Conservation (phyloP, 2,888 invertebrate species). For the Philereme transversata region DNA sequence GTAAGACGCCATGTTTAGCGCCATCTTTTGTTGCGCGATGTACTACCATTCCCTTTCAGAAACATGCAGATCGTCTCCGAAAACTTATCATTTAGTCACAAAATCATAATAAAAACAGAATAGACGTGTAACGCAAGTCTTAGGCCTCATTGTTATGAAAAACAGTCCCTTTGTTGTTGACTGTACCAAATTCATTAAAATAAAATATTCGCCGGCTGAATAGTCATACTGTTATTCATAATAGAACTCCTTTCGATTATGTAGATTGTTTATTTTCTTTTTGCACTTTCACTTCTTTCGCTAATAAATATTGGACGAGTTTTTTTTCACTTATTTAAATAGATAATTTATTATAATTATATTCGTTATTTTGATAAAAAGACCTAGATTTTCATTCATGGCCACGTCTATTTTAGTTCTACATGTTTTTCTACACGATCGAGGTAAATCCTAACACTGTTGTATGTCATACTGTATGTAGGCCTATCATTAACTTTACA, state of each 20-base stretch:
- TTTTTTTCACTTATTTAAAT: not conserved
- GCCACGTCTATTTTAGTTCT: no score
- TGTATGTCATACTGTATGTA: no score
- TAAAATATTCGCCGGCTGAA: constrained; percentile 1
- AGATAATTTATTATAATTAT: constrained; percentile 10
- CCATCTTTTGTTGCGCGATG: no score
- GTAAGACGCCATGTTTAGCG: no score
- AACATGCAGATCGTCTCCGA: no score
- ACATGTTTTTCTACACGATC: no score
- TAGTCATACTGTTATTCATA: constrained; percentile 6
- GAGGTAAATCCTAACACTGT: no score
- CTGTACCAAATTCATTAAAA: constrained; percentile 1
- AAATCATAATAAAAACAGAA: no score
- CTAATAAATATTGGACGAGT: constrained; percentile 10
- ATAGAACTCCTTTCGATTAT: constrained; percentile 25
- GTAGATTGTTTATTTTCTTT: constrained; percentile 21
- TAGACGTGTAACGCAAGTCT: not conserved
- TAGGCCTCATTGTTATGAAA: not conserved
- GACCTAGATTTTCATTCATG: no score
- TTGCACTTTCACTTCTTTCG: constrained; percentile 24
- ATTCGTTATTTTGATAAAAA: not conserved
- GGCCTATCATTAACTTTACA: no score
- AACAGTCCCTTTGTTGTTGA: not conserved
- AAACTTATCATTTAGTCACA: no score
- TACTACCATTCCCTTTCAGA: no score